A percentile compares a stretch with the other conserved stretches of the same genome.
Evolutionary conservation across 2,797 vertebrate genomes (phyloP).

Genomic region (Protosalanx chinensis): DNA sequence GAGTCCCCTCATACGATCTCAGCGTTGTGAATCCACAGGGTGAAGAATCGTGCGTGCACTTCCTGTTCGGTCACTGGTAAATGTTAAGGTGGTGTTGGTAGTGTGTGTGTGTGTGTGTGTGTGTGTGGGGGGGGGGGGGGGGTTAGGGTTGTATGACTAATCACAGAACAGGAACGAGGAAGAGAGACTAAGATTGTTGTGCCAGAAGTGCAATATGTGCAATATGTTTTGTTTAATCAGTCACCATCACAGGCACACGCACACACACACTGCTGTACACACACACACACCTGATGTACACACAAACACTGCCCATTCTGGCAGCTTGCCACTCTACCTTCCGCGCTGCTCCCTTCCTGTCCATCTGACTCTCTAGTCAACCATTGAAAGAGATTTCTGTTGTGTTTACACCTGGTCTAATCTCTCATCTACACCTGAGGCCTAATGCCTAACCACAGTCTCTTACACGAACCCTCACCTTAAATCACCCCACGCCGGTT

Average conservation of each 20-base stretch:
- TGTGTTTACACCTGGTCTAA: constrained; percentile 16
- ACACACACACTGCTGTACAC: neutral
- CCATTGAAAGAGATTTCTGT: neutral
- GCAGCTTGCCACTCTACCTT: neutral
- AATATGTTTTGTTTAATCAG: neutral
- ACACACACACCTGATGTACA: neutral
- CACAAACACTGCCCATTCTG: neutral
- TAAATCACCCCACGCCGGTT: too few species aligned
- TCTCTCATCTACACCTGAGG: neutral
- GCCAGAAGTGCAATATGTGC: neutral
- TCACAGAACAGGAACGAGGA: neutral
- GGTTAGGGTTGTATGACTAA: neutral
- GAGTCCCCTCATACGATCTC: neutral
- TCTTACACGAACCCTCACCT: neutral
- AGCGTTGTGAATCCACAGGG: neutral
- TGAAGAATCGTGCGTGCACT: neutral
- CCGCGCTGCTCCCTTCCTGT: neutral
- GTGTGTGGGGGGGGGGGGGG: too few species aligned
- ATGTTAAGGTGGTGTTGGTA: too few species aligned
- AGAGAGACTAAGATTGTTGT: neutral
- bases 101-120: too few species aligned
- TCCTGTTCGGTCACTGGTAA: constrained; percentile 1
- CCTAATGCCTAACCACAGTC: neutral
- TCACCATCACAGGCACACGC: neutral
- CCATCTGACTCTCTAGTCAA: constrained; percentile 4